Base-by-base conservation (phyloP, 2,888 invertebrate genomes). In the Escarpia spicata region DNA sequence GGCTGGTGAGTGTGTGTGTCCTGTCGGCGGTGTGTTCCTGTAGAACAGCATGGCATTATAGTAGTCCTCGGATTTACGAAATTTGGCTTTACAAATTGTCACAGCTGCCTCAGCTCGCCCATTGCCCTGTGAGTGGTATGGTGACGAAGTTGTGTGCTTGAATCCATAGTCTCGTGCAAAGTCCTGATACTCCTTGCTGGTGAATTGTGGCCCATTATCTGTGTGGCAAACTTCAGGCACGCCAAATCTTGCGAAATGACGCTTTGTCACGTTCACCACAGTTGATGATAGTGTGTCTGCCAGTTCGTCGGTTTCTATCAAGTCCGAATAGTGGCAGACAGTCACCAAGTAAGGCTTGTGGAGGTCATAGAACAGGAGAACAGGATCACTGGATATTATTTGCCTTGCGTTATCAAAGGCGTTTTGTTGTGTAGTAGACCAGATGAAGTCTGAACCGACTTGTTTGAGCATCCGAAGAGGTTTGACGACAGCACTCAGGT, bases 71-170 rank as follows among this genome's bases (percentile, higher is more conserved):
- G n/a, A n/a, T n/a, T n/a, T 91, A 12, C 45, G n/a, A 91, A 37
- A 44, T 37, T 89, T 3, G 31, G 43, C 44, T 75, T 43, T 75
- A 9, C 37, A 92, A 75, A 60, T 31, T 92, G 60, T 45, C 60
- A 60, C 60, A 12, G 19, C 10, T 8, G 60, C 60, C 60, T 19
- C 60, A 60, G 60, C 60, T 19, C 43, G 58, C 89, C 91, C 91
- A 91, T 92, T 92, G 4, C 92, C 92, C 31, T 92, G 92, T n/a
- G 92, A 60, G 10, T 43, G 75, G 10, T 92, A 92, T 43, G 92
- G 92, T 15, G 91, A 91, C 10, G 44, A n/a, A 3, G 92, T 92
- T 26, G 89, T 91, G 52, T 92, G 92, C 43, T 60, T 75, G 37
- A 91, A 89, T 3, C 89, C 75, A 91, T 92, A 92, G 44, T 91